A percentile compares a stretch with the other conserved stretches of the same genome.
phyloP scores from a whole-genome alignment of 2,797 vertebrate genomes.

The Acomys russatus region DNA sequence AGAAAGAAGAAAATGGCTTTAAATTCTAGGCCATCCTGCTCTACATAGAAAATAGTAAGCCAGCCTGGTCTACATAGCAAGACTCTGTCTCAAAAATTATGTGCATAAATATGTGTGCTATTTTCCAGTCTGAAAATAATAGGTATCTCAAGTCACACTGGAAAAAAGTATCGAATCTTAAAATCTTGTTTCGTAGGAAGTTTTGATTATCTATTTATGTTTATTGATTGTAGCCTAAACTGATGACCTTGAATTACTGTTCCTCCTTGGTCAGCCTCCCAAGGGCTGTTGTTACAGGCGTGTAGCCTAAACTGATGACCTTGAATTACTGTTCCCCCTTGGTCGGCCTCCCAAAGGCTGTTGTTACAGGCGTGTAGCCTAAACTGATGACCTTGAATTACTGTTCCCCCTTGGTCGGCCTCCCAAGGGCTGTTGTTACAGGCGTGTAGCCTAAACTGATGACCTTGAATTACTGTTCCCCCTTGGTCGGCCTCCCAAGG shows the following conservation, averaged over 20 bases:
- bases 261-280: background rate
- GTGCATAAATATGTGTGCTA: background rate
- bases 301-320: background rate
- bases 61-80: background rate
- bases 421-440: background rate
- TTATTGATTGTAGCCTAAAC: background rate
- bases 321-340: background rate
- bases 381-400: background rate
- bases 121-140: conserved; percentile 1
- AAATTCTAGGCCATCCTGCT: background rate
- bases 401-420: background rate
- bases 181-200: background rate
- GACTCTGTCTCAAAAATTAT: background rate
- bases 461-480: background rate
- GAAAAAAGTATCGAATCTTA: background rate
- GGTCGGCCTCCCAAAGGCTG: background rate
- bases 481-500: background rate
- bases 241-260: background rate
- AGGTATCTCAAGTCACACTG: background rate
- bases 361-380: background rate
- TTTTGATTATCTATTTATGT: background rate
- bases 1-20: background rate
- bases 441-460: background rate
- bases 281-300: background rate
- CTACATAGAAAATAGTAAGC: background rate